phyloP scores from a whole-genome alignment of 2,797 vertebrate species.

The Enteromius anoplus region DNA sequence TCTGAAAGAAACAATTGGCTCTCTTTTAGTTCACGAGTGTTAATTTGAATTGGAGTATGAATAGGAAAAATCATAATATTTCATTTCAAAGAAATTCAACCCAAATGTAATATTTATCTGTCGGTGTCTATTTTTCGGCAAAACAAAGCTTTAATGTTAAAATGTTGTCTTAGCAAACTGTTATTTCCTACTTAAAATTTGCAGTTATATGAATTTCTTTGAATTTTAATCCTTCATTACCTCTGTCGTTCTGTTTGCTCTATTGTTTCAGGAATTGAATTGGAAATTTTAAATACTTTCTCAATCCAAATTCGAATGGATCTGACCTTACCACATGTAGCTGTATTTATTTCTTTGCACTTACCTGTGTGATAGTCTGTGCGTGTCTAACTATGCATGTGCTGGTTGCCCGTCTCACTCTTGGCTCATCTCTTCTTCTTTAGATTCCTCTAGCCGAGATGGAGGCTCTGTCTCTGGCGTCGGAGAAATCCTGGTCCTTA shows the following conservation, averaged over 20 bases:
- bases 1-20: neutral
- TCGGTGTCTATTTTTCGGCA: neutral
- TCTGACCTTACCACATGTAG: neutral
- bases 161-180: neutral
- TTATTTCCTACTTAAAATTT: neutral
- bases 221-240: neutral
- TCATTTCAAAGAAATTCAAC: neutral
- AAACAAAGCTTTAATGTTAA: neutral
- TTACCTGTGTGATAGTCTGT: slow-evolving; percentile 48
- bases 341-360: neutral
- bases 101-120: neutral
- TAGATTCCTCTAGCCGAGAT: slow-evolving; percentile 99
- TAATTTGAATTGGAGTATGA: neutral
- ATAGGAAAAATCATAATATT: neutral
- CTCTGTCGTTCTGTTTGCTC: neutral
- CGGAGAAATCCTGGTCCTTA: slow-evolving; percentile 98
- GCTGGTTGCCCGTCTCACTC: slow-evolving; percentile 82
- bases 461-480: slow-evolving; percentile 99
- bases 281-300: neutral
- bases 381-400: slow-evolving; percentile 52
- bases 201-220: neutral
- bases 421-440: slow-evolving; percentile 90
- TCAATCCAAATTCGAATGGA: neutral
- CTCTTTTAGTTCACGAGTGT: neutral
- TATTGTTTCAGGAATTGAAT: neutral